Evolutionary conservation across 2,797 vertebrate genomes (phyloP).

Genomic region (Vipera latastei): DNA sequence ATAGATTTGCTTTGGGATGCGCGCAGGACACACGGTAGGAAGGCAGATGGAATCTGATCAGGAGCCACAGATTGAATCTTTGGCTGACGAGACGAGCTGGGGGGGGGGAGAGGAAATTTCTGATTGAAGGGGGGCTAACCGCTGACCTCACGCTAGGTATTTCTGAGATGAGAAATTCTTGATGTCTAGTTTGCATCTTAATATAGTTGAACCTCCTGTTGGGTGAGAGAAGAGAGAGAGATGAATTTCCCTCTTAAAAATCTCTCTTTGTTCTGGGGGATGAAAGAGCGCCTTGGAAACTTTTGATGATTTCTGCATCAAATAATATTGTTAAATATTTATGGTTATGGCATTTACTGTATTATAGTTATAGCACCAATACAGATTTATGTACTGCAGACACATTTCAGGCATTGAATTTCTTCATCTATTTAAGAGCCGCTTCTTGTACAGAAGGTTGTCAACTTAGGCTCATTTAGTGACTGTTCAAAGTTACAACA

Average conservation of each 20-base stretch:
- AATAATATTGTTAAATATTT: background rate
- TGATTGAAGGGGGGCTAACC: conserved; percentile 20
- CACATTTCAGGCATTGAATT: background rate
- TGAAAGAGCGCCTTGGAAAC: background rate
- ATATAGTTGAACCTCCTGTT: background rate
- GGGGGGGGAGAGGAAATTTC: background rate
- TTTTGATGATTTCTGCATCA: background rate
- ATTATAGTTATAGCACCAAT: background rate
- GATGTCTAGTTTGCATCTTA: background rate
- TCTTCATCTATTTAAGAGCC: background rate
- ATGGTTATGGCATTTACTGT: background rate
- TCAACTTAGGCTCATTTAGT: background rate
- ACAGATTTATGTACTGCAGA: background rate
- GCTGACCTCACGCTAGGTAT: background rate
- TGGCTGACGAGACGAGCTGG: background rate
- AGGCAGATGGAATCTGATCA: background rate
- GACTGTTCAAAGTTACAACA: background rate
- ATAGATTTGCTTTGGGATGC: background rate
- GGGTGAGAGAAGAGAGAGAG: background rate
- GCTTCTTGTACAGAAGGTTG: background rate
- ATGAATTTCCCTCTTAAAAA: background rate
- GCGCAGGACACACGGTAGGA: background rate
- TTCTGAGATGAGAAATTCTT: background rate
- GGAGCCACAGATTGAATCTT: background rate
- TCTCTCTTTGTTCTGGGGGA: background rate